Evolutionary conservation across 2,797 vertebrate species (phyloP).

Genomic region (Xiphophorus birchmanni): DNA sequence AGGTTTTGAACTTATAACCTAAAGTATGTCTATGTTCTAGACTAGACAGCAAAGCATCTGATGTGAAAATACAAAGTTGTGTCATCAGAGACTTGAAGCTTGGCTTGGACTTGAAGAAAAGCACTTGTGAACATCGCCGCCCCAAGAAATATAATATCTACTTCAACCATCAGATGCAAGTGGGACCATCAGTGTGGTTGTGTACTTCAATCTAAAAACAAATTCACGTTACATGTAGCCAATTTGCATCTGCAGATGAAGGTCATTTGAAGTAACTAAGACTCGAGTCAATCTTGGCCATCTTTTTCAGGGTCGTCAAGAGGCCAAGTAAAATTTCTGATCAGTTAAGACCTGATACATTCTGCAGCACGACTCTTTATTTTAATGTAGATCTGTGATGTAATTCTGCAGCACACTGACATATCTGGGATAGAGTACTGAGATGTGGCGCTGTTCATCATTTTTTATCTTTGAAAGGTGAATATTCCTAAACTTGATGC

Average conservation of each 20-base stretch:
- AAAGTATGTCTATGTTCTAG: background rate
- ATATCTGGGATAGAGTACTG: slow-evolving; percentile 18
- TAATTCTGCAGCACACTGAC: slow-evolving; percentile 34
- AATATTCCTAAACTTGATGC: slow-evolving; percentile 40
- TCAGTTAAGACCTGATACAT: background rate
- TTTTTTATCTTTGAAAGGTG: slow-evolving; percentile 51
- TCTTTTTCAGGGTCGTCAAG: slow-evolving; percentile 31
- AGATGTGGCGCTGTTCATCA: slow-evolving; percentile 42
- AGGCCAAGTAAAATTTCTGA: slow-evolving; percentile 5
- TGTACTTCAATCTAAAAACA: background rate
- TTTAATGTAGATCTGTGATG: slow-evolving; percentile 32
- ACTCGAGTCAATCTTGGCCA: background rate
- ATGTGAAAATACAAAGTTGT: background rate
- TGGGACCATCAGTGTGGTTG: background rate
- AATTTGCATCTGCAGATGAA: background rate
- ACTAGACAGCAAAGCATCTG: background rate
- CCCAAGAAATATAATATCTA: background rate
- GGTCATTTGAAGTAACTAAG: background rate
- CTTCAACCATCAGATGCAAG: background rate
- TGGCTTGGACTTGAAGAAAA: background rate
- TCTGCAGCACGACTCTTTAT: slow-evolving; percentile 3
- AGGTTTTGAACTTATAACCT: background rate
- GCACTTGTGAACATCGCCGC: background rate
- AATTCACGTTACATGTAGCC: background rate
- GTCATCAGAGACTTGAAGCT: background rate